Evolutionary conservation across 1,140 invertebrate genomes (phyloP), one percentile per base, ranked within the genome.

Genomic region (Drosophila lini): DNA sequence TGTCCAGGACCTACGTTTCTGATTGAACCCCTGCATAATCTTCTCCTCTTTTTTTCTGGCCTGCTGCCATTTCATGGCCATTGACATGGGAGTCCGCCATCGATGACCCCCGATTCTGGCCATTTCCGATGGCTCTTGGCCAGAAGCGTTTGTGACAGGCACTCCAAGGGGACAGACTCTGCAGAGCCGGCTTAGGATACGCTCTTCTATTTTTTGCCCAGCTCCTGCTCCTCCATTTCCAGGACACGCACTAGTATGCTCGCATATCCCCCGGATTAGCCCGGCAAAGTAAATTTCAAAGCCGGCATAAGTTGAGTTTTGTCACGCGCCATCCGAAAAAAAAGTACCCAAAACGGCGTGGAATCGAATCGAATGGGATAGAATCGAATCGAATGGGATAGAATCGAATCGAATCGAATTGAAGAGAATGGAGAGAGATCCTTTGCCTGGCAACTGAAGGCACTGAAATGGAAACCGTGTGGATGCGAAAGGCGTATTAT

Each of bases 281-380:
- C 34, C 0, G 47, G 76, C 41, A 74, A 74, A 82, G 74, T 60
- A 67, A 74, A 82, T 80, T 77, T 70, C 63, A 71, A 78, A 78
- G 76, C 71, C 67, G 71, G 57, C 63, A 82, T 83, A 86, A 83
- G 84, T 88, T 83, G 83, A 80, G 73, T 88, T 88, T 88, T 88
- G 80, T 88, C 80, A 88, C 83, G 83, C 76, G 34, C 73, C 68
- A 45, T 3, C 22, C 52, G 8, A 56, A 40, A 42, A 56, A 55
- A 41, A 71, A 71, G 28, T 47, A 38, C 68, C 64, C 56, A 82
- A 81, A 80, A 63, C 78, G n/a, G 32, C 16, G 13, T 53, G 32
- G 60, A 59, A 67, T 57, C 41, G 36, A 48, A 67, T 74, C 38
- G 59, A 64, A 78, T 11, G 11, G 60, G 58, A 62, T 28, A 3